These are phyloP conservation scores for Himalopsyche japonica DNA, from an alignment of 2,888 invertebrate species.

Conservation along the genomic window DNA sequence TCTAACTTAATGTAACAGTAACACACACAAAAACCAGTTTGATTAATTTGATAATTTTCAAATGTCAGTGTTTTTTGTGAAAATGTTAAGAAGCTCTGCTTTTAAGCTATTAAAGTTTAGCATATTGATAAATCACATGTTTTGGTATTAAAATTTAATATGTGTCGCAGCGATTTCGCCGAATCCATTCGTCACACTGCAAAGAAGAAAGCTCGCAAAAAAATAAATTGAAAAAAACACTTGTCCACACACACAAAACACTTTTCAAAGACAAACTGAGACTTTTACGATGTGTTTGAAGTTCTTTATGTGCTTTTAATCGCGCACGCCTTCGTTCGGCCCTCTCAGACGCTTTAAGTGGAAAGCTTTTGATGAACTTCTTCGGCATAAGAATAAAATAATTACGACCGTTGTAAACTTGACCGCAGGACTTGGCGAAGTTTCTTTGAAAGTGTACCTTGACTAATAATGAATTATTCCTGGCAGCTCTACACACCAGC, in stretches of 20 bases:
- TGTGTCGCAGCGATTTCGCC: background rate
- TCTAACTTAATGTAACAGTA: too few relatives aligned
- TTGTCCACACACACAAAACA: background rate
- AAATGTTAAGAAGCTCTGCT: background rate
- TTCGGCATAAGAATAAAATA: background rate
- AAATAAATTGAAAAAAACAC: background rate
- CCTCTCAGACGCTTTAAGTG: background rate
- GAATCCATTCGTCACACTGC: background rate
- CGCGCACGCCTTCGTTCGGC: background rate
- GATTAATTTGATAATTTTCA: too few relatives aligned
- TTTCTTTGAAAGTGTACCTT: background rate
- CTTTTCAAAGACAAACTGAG: background rate
- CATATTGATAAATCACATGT: background rate
- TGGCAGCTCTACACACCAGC: background rate
- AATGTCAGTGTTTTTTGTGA: too few relatives aligned
- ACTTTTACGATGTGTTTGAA: background rate
- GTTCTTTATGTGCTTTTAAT: constrained; percentile 1
- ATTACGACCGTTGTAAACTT: background rate
- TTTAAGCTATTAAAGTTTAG: background rate
- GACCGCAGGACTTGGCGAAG: background rate
- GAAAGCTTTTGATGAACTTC: background rate
- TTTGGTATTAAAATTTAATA: background rate
- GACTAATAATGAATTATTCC: background rate
- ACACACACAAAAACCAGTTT: too few relatives aligned
- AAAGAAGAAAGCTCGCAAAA: background rate